phyloP scores from a whole-genome alignment of 2,113 vertebrate species.

The Eudyptes chrysolophus region DNA sequence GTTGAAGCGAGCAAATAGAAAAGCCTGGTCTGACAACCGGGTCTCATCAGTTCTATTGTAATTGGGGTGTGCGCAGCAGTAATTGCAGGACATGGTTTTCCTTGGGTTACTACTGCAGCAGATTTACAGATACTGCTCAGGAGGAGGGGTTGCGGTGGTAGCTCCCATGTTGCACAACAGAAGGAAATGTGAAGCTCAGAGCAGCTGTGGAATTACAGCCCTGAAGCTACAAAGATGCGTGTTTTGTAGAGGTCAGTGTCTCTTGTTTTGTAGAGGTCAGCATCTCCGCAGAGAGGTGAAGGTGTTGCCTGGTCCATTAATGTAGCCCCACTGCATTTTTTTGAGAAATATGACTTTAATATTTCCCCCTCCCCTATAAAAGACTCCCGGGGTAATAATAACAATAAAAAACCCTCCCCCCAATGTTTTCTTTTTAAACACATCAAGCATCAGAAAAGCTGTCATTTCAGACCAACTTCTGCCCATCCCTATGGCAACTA shows the following conservation, averaged over 20 bases:
- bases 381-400: slow-evolving; percentile 37
- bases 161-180: neutral
- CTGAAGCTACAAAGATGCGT: neutral
- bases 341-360: slow-evolving; percentile 24
- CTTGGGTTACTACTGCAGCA: neutral
- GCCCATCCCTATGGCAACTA: slow-evolving; percentile 83
- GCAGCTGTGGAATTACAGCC: neutral
- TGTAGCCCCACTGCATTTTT: neutral
- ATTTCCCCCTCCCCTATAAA: slow-evolving; percentile 6
- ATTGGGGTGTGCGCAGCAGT: neutral
- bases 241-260: neutral
- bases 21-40: neutral
- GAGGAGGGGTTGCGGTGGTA: neutral
- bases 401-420: slow-evolving; percentile 34
- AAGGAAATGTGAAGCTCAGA: neutral
- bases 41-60: neutral
- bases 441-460: slow-evolving; percentile 67
- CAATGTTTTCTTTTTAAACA: slow-evolving; percentile 65
- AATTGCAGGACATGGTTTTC: neutral
- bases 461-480: slow-evolving; percentile 76
- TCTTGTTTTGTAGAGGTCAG: neutral
- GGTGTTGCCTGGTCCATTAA: neutral
- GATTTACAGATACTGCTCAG: neutral
- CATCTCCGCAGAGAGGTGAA: neutral
- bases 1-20: neutral